Evolutionary conservation across 2,113 vertebrate genomes (phyloP), one percentile per base, ranked within the genome.

Genomic region (Chaetodon trifascialis): DNA sequence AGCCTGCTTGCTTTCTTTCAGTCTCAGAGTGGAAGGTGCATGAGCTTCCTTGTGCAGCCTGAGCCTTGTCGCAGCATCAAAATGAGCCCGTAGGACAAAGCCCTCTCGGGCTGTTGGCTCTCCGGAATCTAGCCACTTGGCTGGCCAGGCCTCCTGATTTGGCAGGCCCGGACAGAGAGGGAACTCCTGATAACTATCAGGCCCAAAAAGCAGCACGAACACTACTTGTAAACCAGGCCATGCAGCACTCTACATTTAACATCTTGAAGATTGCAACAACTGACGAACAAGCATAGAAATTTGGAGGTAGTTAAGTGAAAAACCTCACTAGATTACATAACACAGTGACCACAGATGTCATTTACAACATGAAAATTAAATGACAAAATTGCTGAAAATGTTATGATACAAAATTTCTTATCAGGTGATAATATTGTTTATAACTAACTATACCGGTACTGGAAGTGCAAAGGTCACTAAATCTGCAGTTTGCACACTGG

Each of bases 51-150:
- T 85, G 62, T 83, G 55, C 58, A 82, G 87, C 73, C 78, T 9
- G 46, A 84, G 78, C 52, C 64, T 79, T 85, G 86, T 88, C 84
- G 79, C 72, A 84, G 89, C 89, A 93, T 92, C 83, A 87, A 85
- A 95, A 93, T 89, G 75, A 93, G 89, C 76, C 85, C 1, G 12
- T 42, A 75, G 84, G 90, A 92, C 94, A 94, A 94, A 92, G 88
- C 69, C 74, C 91, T 93, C 82, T 90, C 79, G 70, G 88, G 72
- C 87, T 80, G 85, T 81, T 94, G 87, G 86, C 86, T 93, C 81
- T 65, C 74, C 58, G 84, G 92, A 94, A 94, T 95, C 88, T 84
- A 75, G 54, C 81, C 66, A 81, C 88, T 94, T 92, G 86, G 87
- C 88, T 82, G 71, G 65, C 21, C 59, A 40, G 66, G 55, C 73